Evolutionary conservation across 1,140 invertebrate species (phyloP).

Genomic region (Ceratina japonica): DNA sequence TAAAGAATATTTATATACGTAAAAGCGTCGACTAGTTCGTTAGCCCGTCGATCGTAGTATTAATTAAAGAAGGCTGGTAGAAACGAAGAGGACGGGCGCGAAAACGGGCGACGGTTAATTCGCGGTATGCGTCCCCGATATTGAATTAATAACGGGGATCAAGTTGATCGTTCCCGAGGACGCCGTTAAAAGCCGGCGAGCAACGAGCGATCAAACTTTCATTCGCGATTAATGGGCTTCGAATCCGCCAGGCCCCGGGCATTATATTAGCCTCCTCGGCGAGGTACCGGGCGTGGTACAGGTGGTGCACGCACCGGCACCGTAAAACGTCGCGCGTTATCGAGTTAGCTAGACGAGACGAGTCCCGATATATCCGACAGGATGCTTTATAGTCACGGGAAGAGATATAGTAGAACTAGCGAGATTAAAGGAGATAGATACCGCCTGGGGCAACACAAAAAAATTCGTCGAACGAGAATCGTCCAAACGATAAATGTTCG

Average conservation of each 20-base stretch:
- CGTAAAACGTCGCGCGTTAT: slow-evolving; percentile 24
- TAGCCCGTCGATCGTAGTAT: too few species aligned
- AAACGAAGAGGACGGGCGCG: not conserved
- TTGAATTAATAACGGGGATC: slow-evolving; percentile 43
- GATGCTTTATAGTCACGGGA: too few species aligned
- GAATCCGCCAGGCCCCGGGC: not conserved
- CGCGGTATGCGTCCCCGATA: slow-evolving; percentile 3
- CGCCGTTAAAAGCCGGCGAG: not conserved
- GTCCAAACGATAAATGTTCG: too few species aligned
- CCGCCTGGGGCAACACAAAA: too few species aligned
- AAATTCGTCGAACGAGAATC: too few species aligned
- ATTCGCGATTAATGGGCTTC: slow-evolving; percentile 19
- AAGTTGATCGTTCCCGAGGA: slow-evolving; percentile 3
- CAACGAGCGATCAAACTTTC: slow-evolving; percentile 27
- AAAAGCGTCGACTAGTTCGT: too few species aligned
- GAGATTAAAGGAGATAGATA: too few species aligned
- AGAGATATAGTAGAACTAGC: too few species aligned
- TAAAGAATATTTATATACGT: too few species aligned
- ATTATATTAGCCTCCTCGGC: not conserved
- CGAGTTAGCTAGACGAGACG: slow-evolving; percentile 5
- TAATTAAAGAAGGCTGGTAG: slow-evolving; percentile 9
- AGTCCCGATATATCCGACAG: too few species aligned
- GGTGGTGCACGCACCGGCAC: slow-evolving; percentile 10
- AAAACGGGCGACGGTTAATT: slow-evolving; percentile 25
- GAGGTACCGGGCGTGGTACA: not conserved